These are phyloP conservation scores for Dinoponera quadriceps DNA, from an alignment of 1,140 invertebrate species.

Conservation along the genomic window DNA sequence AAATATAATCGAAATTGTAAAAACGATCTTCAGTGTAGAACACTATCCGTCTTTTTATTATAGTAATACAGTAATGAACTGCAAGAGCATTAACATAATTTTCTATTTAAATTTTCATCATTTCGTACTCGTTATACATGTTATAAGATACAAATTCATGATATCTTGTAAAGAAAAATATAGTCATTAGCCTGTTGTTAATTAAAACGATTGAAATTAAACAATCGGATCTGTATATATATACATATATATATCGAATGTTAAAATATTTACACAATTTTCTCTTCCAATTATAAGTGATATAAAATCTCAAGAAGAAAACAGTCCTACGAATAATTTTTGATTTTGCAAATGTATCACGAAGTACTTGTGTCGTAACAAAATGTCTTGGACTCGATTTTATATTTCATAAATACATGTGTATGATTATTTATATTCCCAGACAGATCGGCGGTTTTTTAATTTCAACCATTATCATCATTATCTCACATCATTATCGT, in stretches of 20 bases:
- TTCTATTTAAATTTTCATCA: slow-evolving; percentile 29
- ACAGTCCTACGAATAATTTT: slow-evolving; percentile 8
- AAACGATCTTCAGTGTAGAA: slow-evolving; percentile 41
- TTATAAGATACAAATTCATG: slow-evolving; percentile 35
- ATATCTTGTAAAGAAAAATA: slow-evolving; percentile 19
- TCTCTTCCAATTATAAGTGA: slow-evolving; percentile 8
- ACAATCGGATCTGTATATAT: slow-evolving; percentile 38
- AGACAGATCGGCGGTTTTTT: neutral
- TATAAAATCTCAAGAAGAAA: slow-evolving; percentile 24
- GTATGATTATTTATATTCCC: neutral
- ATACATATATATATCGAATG: neutral
- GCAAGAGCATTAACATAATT: slow-evolving; percentile 18
- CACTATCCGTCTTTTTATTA: slow-evolving; percentile 31
- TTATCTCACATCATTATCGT: too few relatives aligned
- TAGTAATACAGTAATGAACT: slow-evolving; percentile 16
- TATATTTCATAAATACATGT: neutral
- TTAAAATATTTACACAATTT: slow-evolving; percentile 22
- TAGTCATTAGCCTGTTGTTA: slow-evolving; percentile 49
- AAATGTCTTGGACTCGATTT: neutral
- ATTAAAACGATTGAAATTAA: slow-evolving; percentile 62
- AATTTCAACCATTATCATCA: slow-evolving; percentile 7
- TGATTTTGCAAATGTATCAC: slow-evolving; percentile 22
- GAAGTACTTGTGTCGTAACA: slow-evolving; percentile 8
- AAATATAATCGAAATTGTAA: slow-evolving; percentile 56
- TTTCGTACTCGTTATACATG: slow-evolving; percentile 29